Conservation (phyloP, 2,797 vertebrate species). For the Novumbra hubbsi region DNA sequence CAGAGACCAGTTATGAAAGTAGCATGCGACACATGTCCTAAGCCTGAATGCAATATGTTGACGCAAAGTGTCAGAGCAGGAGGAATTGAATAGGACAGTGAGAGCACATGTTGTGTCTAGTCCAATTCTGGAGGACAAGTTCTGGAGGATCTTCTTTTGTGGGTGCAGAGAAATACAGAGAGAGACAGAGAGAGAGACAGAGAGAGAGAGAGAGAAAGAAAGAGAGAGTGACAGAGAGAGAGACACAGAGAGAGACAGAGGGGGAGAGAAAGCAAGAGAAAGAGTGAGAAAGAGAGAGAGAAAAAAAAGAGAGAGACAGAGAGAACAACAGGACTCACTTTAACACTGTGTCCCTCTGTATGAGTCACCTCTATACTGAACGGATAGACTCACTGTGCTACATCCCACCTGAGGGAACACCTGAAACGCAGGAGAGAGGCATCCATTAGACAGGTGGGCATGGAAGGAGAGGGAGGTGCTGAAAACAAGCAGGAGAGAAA, state of each 20-base stretch:
- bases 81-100: too few relatives aligned
- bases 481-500: neutral
- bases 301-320: neutral
- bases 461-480: neutral
- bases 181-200: neutral
- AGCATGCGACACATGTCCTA: too few relatives aligned
- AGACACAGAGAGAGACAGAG: neutral
- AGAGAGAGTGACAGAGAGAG: neutral
- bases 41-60: too few relatives aligned
- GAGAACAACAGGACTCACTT: neutral
- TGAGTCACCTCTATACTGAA: neutral
- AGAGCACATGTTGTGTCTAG: too few relatives aligned
- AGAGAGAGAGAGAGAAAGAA: neutral
- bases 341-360: neutral
- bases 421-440: neutral
- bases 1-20: too few relatives aligned
- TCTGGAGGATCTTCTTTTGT: too few relatives aligned
- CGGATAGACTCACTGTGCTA: neutral
- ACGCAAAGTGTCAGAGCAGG: too few relatives aligned
- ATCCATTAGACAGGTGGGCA: neutral
- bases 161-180: neutral
- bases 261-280: neutral
- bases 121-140: too few relatives aligned
- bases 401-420: neutral
- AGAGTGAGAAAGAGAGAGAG: neutral